These are phyloP conservation scores for Eumerus sabulonum DNA, from an alignment of 2,888 invertebrate genomes.

Conservation along the genomic window DNA sequence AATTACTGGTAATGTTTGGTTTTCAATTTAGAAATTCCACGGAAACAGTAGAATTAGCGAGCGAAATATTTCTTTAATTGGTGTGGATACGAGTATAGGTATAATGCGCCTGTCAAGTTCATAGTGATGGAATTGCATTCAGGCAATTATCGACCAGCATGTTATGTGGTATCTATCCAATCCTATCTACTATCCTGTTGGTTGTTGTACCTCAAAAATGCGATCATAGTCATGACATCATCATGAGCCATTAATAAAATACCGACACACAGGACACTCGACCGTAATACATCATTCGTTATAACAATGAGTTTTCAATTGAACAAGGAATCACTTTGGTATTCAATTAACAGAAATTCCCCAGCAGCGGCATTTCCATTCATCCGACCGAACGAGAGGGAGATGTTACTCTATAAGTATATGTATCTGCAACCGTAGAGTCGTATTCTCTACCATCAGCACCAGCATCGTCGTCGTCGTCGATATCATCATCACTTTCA, in stretches of 20 bases:
- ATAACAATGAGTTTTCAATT: conserved; percentile 70
- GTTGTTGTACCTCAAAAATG: too few relatives aligned
- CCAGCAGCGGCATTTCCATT: conserved; percentile 3
- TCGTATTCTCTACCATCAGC: neutral
- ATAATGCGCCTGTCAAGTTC: too few relatives aligned
- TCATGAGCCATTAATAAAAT: conserved; percentile 67
- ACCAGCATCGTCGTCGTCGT: conserved; percentile 15
- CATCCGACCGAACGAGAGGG: neutral
- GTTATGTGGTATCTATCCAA: too few relatives aligned
- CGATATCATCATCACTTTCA: conserved; percentile 27
- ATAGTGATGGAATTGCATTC: too few relatives aligned
- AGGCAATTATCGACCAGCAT: neutral
- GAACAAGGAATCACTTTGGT: conserved; percentile 71
- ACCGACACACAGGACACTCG: conserved; percentile 60
- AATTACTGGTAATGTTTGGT: conserved; percentile 61
- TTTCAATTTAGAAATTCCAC: conserved; percentile 47
- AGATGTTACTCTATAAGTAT: neutral
- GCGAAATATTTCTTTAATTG: conserved; percentile 58
- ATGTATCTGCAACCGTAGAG: neutral
- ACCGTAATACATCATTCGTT: conserved; percentile 63
- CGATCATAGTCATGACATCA: conserved; percentile 42
- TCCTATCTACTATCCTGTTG: too few relatives aligned
- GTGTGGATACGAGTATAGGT: too few relatives aligned
- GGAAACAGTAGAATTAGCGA: conserved; percentile 43
- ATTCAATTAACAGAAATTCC: conserved; percentile 71